Percentiles rank a stretch among this genome's conserved stretches.
These are phyloP conservation scores for Sycophila sp. DNA, from an alignment of 1,140 invertebrate genomes.

Conservation along the genomic window DNA sequence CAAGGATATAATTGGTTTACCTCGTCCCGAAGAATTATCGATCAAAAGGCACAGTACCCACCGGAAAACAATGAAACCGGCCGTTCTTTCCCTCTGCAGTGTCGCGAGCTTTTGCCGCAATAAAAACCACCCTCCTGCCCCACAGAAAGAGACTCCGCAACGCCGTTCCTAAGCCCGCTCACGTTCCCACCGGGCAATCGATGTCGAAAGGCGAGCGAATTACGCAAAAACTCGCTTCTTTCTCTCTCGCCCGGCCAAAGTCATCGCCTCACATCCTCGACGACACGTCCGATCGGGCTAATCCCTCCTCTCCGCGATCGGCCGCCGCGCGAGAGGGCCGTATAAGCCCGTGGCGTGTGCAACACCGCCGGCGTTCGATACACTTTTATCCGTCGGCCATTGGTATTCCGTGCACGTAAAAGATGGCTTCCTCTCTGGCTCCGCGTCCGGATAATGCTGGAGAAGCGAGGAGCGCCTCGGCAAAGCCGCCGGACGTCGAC, in stretches of 20 bases:
- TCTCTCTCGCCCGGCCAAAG: background rate
- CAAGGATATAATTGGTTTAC: no score
- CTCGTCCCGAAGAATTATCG: no score
- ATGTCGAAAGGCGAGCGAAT: background rate
- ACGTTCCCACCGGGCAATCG: background rate
- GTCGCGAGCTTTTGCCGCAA: no score
- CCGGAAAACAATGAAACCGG: no score
- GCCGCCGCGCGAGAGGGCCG: background rate
- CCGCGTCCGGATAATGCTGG: slow-evolving; percentile 52
- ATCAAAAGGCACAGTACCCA: no score
- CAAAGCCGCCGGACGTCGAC: slow-evolving; percentile 5
- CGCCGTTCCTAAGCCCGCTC: background rate
- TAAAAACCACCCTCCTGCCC: no score
- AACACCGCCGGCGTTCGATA: slow-evolving; percentile 20
- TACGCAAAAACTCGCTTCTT: background rate
- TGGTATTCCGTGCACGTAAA: slow-evolving; percentile 62
- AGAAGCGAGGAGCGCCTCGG: slow-evolving; percentile 3
- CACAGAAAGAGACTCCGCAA: background rate
- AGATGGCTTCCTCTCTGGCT: slow-evolving; percentile 57
- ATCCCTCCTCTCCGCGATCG: slow-evolving; percentile 21
- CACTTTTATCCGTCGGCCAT: slow-evolving; percentile 50
- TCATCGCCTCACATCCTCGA: background rate
- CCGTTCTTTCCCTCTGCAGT: no score
- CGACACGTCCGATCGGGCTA: slow-evolving; percentile 25
- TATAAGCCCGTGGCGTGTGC: slow-evolving; percentile 17